A percentile compares a stretch with the other conserved stretches of the same genome.
These are phyloP conservation scores for Acanthosepion esculentum DNA, from an alignment of 2,888 invertebrate species.

Conservation along the genomic window DNA sequence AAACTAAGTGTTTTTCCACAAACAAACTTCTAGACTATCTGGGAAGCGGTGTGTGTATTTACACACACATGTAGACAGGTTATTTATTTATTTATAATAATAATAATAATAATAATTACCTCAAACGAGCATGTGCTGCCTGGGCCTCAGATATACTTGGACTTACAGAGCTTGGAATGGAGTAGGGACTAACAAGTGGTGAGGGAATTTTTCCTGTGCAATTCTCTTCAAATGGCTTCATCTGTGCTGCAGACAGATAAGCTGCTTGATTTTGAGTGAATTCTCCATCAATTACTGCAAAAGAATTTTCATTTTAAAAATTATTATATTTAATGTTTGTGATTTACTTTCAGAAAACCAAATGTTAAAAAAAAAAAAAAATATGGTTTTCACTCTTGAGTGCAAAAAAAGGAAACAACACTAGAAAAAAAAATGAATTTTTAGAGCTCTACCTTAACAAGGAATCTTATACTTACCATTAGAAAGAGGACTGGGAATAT, in stretches of 20 bases:
- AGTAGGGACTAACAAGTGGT: conserved; percentile 59
- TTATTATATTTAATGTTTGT: too few species aligned
- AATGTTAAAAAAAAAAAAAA: neutral
- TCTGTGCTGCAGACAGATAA: conserved; percentile 78
- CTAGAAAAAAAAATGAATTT: too few species aligned
- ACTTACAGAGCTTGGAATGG: conserved; percentile 57
- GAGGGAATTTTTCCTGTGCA: conserved; percentile 59
- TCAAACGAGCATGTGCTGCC: conserved; percentile 81
- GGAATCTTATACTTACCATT: too few species aligned
- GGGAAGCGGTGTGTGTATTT: too few species aligned
- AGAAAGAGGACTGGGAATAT: too few species aligned
- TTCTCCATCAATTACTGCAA: conserved; percentile 76
- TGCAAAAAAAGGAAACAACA: neutral
- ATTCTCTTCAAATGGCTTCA: conserved; percentile 78
- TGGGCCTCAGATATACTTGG: conserved; percentile 80
- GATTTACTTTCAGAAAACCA: neutral
- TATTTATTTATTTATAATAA: too few species aligned
- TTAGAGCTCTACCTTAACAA: too few species aligned
- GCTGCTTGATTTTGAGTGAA: conserved; percentile 75
- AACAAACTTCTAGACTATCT: too few species aligned
- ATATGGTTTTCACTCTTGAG: neutral
- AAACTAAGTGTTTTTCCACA: too few species aligned
- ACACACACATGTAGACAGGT: too few species aligned
- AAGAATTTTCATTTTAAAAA: neutral
- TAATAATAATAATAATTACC: conserved; percentile 58